Evolutionary conservation across 2,113 vertebrate genomes (phyloP).

Genomic region (Vimba vimba): DNA sequence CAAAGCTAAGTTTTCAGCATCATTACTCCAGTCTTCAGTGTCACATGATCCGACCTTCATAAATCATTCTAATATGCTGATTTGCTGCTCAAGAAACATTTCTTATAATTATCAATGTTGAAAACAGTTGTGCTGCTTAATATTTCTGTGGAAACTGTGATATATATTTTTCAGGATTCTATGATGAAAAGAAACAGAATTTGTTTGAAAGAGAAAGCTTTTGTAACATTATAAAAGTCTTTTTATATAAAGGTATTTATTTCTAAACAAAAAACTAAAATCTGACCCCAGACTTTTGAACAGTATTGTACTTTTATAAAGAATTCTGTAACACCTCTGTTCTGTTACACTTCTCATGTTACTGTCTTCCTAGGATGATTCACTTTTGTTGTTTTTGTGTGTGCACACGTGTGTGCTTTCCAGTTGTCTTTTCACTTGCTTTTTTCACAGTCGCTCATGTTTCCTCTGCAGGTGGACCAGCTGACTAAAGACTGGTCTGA

Average conservation of each 20-base stretch:
- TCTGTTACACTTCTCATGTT: too few species aligned
- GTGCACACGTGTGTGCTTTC: background rate
- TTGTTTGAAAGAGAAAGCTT: background rate
- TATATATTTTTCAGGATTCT: background rate
- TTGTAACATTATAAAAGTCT: background rate
- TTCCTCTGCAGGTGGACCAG: conserved; percentile 83
- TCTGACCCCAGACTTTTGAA: background rate
- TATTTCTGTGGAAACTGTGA: background rate
- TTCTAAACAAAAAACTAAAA: too few species aligned
- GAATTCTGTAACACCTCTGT: background rate
- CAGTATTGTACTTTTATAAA: background rate
- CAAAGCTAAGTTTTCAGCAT: background rate
- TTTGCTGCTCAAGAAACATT: too few species aligned
- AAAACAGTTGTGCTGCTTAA: background rate
- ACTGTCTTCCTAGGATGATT: background rate
- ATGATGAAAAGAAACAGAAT: background rate
- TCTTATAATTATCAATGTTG: too few species aligned
- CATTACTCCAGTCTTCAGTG: background rate
- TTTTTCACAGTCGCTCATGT: background rate
- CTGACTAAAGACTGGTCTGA: conserved; percentile 91
- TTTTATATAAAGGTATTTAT: background rate
- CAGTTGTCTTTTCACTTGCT: background rate
- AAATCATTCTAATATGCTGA: background rate
- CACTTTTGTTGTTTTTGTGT: background rate
- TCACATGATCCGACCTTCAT: background rate